Conservation (phyloP, 2,888 invertebrate species). For the Drosophila lutescens region DNA sequence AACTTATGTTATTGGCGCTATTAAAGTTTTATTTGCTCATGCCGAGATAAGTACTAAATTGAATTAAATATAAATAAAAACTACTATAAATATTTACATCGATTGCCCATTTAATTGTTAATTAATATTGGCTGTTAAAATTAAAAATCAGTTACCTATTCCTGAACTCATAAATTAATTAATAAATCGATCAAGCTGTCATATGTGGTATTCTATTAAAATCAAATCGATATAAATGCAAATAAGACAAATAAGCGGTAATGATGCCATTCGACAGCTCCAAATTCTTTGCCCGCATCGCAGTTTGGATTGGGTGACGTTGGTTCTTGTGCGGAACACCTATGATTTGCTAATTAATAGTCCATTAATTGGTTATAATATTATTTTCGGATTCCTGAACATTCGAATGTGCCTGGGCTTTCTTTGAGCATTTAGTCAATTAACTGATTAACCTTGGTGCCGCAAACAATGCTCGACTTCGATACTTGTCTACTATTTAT, state of each 20-base stretch:
- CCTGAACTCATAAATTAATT: constrained; percentile 4
- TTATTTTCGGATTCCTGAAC: constrained; percentile 5
- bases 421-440: constrained; percentile 17
- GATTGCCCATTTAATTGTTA: not conserved
- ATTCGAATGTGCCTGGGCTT: constrained; percentile 24
- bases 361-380: constrained; percentile 17
- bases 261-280: constrained; percentile 13
- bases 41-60: not conserved
- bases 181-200: constrained; percentile 24
- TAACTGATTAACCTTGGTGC: constrained; percentile 28
- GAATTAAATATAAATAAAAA: constrained; percentile 1
- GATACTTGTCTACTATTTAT: constrained; percentile 1
- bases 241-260: constrained; percentile 3
- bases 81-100: not conserved
- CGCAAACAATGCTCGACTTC: constrained; percentile 15
- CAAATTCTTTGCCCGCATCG: constrained; percentile 25
- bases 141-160: not conserved
- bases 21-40: not conserved
- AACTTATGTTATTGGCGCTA: constrained; percentile 2
- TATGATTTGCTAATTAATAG: constrained; percentile 22
- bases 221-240: constrained; percentile 3
- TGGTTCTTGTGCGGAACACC: constrained; percentile 21
- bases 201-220: constrained; percentile 4
- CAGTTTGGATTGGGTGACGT: constrained; percentile 1
- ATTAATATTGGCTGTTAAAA: not conserved